Conservation (phyloP, 2,113 vertebrate genomes). For the Uropsilus gracilis region DNA sequence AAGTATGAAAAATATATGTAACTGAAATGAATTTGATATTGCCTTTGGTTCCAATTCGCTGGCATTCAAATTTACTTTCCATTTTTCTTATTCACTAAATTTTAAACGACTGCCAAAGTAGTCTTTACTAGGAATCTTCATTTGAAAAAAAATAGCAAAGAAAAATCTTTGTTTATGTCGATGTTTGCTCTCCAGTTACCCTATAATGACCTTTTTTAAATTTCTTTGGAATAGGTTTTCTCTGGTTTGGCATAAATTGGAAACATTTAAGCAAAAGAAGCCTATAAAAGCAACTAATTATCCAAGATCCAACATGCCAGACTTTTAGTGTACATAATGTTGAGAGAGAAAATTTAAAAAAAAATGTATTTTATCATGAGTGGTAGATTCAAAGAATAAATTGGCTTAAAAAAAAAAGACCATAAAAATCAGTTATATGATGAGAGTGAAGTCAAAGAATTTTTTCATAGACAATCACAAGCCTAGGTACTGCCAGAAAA, state of each 20-base stretch:
- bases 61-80: not conserved
- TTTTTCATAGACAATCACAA: not conserved
- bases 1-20: not conserved
- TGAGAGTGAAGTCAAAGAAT: not conserved
- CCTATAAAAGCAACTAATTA: conserved; percentile 13
- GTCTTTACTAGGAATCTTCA: conserved; percentile 1
- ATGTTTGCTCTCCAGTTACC: conserved; percentile 1
- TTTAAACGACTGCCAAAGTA: not conserved
- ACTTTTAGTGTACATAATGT: conserved; percentile 9
- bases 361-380: not conserved
- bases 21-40: not conserved
- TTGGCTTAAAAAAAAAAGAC: conserved; percentile 28
- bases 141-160: not conserved
- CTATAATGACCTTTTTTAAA: not conserved
- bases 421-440: not conserved
- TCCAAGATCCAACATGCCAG: not conserved
- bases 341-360: conserved; percentile 11
- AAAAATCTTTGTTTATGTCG: not conserved
- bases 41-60: not conserved
- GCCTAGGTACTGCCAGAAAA: not conserved
- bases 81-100: conserved; percentile 4
- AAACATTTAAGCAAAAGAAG: conserved; percentile 14
- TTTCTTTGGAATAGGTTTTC: not conserved
- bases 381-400: not conserved
- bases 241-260: not conserved